Percentiles rank a stretch among this genome's conserved stretches.
phyloP scores from a whole-genome alignment of 2,888 invertebrate species.

The Seira sanloemensis region DNA sequence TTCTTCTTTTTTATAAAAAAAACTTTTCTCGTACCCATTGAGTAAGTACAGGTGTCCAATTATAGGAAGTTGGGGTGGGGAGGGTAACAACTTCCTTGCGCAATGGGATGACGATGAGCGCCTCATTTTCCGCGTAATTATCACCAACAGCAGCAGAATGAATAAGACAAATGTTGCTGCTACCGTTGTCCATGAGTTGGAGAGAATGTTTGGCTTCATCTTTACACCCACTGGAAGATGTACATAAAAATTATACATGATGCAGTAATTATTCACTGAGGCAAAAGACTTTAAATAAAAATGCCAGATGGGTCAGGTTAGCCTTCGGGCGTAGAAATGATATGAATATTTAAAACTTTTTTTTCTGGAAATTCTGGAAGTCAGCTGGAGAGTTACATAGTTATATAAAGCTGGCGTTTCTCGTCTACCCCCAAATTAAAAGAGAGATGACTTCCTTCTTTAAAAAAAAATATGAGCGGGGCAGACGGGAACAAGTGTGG shows the following conservation, averaged over 20 bases:
- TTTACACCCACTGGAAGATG: no score
- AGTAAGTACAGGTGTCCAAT: slow-evolving; percentile 72
- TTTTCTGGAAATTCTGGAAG: no score
- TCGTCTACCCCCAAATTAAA: no score
- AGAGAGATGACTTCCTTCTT: no score
- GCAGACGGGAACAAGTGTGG: no score
- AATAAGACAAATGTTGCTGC: slow-evolving; percentile 46
- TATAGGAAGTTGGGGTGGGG: slow-evolving; percentile 68
- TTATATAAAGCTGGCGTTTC: no score
- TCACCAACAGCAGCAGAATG: slow-evolving; percentile 28
- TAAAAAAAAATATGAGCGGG: no score
- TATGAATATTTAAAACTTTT: slow-evolving; percentile 38
- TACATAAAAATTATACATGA: no score
- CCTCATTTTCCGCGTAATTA: slow-evolving; percentile 14
- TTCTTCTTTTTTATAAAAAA: neutral
- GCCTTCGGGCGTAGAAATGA: slow-evolving; percentile 32
- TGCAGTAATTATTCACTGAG: no score
- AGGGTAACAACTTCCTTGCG: slow-evolving; percentile 61
- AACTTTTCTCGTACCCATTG: slow-evolving; percentile 69
- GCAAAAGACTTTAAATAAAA: neutral
- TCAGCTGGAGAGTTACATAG: no score
- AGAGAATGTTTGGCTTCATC: slow-evolving; percentile 49
- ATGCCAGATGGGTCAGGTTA: slow-evolving; percentile 22
- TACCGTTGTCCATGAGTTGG: slow-evolving; percentile 54
- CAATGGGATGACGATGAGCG: slow-evolving; percentile 18